Evolutionary conservation across 2,888 invertebrate species (phyloP).

Genomic region (Heliconius ismenius): DNA sequence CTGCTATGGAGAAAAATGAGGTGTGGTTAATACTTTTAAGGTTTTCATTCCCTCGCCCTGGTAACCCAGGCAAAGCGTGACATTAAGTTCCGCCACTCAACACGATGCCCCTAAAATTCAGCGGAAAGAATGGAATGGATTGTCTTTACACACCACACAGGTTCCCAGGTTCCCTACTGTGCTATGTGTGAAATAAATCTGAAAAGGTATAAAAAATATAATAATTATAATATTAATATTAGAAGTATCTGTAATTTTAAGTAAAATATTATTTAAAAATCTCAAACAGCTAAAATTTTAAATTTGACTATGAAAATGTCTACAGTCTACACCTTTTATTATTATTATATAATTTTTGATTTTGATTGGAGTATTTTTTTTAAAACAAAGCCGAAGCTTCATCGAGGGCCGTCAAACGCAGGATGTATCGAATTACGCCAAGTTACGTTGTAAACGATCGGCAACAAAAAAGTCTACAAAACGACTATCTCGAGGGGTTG

Average conservation of each 20-base stretch:
- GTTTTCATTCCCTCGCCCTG: too few relatives aligned
- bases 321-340: conserved; percentile 10
- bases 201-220: neutral
- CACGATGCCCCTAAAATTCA: neutral
- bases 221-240: neutral
- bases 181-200: neutral
- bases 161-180: neutral
- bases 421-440: conserved; percentile 79
- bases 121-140: neutral
- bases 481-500: conserved; percentile 63
- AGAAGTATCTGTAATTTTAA: neutral
- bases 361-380: conserved; percentile 27
- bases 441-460: conserved; percentile 77
- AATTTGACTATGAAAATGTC: neutral
- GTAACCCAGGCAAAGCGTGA: too few relatives aligned
- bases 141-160: neutral
- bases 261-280: neutral
- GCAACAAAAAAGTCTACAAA: conserved; percentile 65
- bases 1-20: too few relatives aligned
- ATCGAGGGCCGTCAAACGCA: conserved; percentile 63
- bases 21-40: too few relatives aligned
- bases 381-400: conserved; percentile 47
- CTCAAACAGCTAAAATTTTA: neutral
- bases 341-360: conserved; percentile 23
- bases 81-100: neutral